Conservation (phyloP, 2,113 vertebrate genomes). For the Leptobrachium ailaonicum region DNA sequence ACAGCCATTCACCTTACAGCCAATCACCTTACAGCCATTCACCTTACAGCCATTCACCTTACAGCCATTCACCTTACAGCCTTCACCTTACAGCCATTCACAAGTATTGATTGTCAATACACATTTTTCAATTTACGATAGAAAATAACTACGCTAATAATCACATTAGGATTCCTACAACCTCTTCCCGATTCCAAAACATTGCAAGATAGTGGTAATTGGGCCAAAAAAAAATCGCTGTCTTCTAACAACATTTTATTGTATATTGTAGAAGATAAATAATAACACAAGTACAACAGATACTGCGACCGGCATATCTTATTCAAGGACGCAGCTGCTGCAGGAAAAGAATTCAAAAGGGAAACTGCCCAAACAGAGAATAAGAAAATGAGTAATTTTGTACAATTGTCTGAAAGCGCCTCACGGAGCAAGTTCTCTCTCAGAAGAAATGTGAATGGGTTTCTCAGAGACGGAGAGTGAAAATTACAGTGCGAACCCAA, state of each 20-base stretch:
- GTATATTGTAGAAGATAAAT: not conserved
- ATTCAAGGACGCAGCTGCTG: not conserved
- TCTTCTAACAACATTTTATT: not conserved
- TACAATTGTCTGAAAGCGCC: conserved; percentile 5
- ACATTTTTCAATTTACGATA: no score
- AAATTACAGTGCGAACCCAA: conserved; percentile 29
- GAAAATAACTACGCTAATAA: no score
- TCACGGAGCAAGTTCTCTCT: not conserved
- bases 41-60: no score
- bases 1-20: no score
- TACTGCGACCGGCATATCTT: not conserved
- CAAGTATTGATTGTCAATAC: no score
- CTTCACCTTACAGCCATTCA: no score
- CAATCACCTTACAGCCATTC: no score
- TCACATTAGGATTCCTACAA: no score
- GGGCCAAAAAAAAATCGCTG: no score
- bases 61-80: no score
- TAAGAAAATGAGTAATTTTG: not conserved
- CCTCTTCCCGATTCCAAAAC: no score
- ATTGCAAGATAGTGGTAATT: no score
- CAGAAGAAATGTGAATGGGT: conserved; percentile 2
- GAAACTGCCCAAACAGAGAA: not conserved
- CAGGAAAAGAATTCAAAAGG: not conserved
- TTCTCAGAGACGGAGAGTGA: not conserved
- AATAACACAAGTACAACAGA: not conserved